Base-by-base conservation (phyloP, 2,888 invertebrate species). In the Epinotia brunnichana region DNA sequence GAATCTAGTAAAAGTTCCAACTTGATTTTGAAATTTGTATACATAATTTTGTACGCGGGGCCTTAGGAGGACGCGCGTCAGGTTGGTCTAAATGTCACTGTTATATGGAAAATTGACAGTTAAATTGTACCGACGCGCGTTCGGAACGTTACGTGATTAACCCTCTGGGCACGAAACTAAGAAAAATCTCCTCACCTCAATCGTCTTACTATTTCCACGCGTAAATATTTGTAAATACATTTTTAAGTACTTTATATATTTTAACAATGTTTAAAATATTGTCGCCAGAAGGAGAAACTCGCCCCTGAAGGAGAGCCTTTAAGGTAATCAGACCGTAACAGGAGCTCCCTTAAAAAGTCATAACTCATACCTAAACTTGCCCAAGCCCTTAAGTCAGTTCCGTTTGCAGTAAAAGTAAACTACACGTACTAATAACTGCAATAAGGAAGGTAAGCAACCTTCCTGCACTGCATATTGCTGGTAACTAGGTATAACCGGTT, bases 371-470 rank as follows among this genome's bases (percentile, higher is more conserved):
- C 21, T 24, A 62, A 69, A 61, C 17, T 17, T 29, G 29, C 13
- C 21, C 35, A 29, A 64, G 48, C 35, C 48, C n/a, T 48, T 48
- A 63, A 51, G 44, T 56, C 21, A 56, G 19, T 57, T 64, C 57
- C 57, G 19, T 57, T 64, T 57, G n/a, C 17, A 57, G 48, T 19
- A 51, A 51, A 21, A 70, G 48, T 56, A 21, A n/a, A 41, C 60
- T 53, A 61, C 29, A 3, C 7, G 5, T 61, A 61, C 29, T 24
- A 0, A 39, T n/a, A 17, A 35, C 19, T 3, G 21, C 41, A 53
- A 53, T 64, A 53, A 64, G 53, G 63, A 64, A 64, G 19, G 53
- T 35, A 53, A 63, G 35, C n/a, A 51, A 39, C 39, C 57, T 57
- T 64, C 57, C 70, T 63, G 57, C 21, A 70, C 56, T 51, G 19